These are phyloP conservation scores for Phalanger gymnotis DNA, from an alignment of 2,797 vertebrate species.

Conservation along the genomic window DNA sequence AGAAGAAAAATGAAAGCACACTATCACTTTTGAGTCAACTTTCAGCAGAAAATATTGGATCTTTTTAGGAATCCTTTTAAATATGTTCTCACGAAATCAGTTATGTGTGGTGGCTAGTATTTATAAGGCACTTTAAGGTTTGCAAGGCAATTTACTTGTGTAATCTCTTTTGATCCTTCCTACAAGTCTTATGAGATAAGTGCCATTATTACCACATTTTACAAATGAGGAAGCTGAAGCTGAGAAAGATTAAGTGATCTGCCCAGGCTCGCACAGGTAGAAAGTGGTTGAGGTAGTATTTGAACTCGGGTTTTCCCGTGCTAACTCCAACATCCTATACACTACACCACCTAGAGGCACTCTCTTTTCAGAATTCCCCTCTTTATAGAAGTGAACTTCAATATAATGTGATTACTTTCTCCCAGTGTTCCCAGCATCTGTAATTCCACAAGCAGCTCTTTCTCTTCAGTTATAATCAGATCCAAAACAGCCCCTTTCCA, in stretches of 20 bases:
- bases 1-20: not conserved
- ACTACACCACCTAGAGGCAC: too few species aligned
- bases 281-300: not conserved
- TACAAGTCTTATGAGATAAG: not conserved
- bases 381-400: not conserved
- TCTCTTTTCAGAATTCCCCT: not conserved
- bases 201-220: not conserved
- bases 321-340: not conserved
- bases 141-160: not conserved
- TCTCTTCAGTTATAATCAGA: not conserved
- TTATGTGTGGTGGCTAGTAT: not conserved
- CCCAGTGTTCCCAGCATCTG: not conserved
- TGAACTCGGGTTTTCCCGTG: not conserved
- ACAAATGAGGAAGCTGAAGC: not conserved
- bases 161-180: not conserved
- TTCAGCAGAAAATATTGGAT: not conserved
- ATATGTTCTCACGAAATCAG: not conserved
- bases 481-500: not conserved
- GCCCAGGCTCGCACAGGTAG: not conserved
- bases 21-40: not conserved
- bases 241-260: not conserved
- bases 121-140: not conserved
- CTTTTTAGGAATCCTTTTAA: not conserved
- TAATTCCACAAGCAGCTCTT: not conserved
- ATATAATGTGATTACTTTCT: not conserved